Conservation (phyloP, 2,113 vertebrate species). For the Ammodytes marinus region DNA sequence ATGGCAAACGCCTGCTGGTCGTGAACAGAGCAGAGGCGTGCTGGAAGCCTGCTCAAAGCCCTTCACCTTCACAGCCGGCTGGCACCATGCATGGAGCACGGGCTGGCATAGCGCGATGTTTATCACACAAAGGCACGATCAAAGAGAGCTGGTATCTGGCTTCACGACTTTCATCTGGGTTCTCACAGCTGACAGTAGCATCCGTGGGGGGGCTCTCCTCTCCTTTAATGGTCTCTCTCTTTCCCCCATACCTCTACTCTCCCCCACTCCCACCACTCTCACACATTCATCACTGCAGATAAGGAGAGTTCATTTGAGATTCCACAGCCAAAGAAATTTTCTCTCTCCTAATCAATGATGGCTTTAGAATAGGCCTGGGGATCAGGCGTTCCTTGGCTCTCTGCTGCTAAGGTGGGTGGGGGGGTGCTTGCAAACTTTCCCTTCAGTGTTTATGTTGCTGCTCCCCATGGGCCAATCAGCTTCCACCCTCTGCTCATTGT, state of each 20-base stretch:
- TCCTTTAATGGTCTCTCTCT: conserved; percentile 72
- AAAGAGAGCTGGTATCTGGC: conserved; percentile 84
- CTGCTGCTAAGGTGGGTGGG: neutral
- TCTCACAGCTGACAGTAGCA: conserved; percentile 85
- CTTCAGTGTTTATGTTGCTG: conserved; percentile 1
- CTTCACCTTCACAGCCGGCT: conserved; percentile 82
- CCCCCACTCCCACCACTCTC: conserved; percentile 20
- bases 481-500: conserved; percentile 30
- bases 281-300: conserved; percentile 69
- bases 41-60: conserved; percentile 82
- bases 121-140: conserved; percentile 87
- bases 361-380: conserved; percentile 61
- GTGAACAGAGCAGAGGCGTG: conserved; percentile 58
- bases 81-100: conserved; percentile 65
- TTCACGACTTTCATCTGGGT: conserved; percentile 86
- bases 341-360: conserved; percentile 65
- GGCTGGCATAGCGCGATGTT: conserved; percentile 82
- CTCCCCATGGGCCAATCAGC: conserved; percentile 43
- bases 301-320: conserved; percentile 71
- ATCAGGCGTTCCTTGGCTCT: conserved; percentile 39
- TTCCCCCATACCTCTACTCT: conserved; percentile 36
- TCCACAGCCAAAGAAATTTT: conserved; percentile 56
- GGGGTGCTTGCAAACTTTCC: conserved; percentile 36
- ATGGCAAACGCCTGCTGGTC: conserved; percentile 72
- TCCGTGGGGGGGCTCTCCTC: conserved; percentile 78